Conservation (phyloP, 1,140 invertebrate genomes). For the Homarus americanus region DNA sequence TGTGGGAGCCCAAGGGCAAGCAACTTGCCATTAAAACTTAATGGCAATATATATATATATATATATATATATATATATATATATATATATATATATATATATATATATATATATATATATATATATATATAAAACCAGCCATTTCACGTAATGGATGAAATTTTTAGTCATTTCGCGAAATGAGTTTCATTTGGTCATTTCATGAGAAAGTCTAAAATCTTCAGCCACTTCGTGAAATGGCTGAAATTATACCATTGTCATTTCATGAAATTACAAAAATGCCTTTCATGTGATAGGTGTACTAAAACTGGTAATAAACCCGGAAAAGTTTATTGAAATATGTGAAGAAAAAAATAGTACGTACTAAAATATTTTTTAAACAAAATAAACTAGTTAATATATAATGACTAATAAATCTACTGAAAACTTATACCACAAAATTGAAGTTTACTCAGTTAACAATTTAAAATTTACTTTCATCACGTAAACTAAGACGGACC, state of each 20-base stretch:
- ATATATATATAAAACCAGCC: not conserved
- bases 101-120: conserved; percentile 11
- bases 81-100: too few species aligned
- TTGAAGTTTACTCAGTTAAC: not conserved
- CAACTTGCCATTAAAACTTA: too few species aligned
- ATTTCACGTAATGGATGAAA: not conserved
- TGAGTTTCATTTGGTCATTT: not conserved
- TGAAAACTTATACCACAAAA: too few species aligned
- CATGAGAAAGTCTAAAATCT: not conserved
- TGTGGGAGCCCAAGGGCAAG: too few species aligned
- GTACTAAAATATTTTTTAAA: not conserved
- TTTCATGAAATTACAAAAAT: not conserved
- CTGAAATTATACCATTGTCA: not conserved
- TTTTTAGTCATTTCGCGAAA: not conserved
- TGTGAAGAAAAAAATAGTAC: not conserved
- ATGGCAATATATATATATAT: too few species aligned
- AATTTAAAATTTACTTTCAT: conserved; percentile 2
- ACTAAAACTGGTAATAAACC: not conserved
- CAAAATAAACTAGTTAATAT: not conserved
- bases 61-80: too few species aligned
- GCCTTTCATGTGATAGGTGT: too few species aligned
- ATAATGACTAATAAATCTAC: too few species aligned
- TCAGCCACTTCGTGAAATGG: not conserved
- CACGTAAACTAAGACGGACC: too few species aligned
- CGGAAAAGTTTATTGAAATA: not conserved